Evolutionary conservation across 92 coral and sea anemone species (phyloP).

Genomic region (Ricordea florida): DNA sequence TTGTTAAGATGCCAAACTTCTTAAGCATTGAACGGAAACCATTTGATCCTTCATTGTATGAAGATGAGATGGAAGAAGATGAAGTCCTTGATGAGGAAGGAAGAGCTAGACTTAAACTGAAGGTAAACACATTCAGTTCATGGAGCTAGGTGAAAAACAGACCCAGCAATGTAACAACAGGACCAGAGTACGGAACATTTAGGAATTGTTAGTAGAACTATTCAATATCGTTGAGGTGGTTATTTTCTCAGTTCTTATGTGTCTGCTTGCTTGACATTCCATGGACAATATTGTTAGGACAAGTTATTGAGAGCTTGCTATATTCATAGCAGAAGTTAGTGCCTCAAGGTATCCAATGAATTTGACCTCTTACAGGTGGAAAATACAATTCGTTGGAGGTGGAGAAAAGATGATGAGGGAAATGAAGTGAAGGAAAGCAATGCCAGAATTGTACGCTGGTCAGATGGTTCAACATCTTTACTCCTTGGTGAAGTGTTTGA

Average conservation of each 20-base stretch:
- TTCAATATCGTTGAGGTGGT: background rate
- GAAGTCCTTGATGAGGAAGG: conserved; percentile 98
- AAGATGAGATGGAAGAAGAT: conserved; percentile 97
- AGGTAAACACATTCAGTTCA: too few species aligned
- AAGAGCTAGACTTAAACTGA: conserved; percentile 91
- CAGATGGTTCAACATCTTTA: conserved; percentile 94
- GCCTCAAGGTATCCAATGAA: background rate
- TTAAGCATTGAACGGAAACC: conserved; percentile 97
- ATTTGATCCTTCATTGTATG: conserved; percentile 83
- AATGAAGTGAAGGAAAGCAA: conserved; percentile 96
- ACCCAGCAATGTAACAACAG: too few species aligned
- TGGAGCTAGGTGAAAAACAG: too few species aligned
- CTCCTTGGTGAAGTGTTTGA: conserved; percentile 96
- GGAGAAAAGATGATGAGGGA: conserved; percentile 85
- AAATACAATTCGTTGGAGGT: conserved; percentile 95
- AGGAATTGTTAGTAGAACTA: background rate
- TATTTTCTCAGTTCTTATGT: background rate
- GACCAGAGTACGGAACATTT: too few species aligned
- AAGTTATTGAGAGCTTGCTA: background rate
- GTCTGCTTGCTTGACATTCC: background rate
- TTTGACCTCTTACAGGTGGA: conserved; percentile 70
- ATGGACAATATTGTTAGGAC: background rate
- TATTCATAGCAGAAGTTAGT: background rate
- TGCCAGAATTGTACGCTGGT: conserved; percentile 96
- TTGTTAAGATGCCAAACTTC: conserved; percentile 96